These are phyloP conservation scores for Phrynocephalus vlangalii DNA, from an alignment of 2,797 vertebrate genomes.

Conservation along the genomic window DNA sequence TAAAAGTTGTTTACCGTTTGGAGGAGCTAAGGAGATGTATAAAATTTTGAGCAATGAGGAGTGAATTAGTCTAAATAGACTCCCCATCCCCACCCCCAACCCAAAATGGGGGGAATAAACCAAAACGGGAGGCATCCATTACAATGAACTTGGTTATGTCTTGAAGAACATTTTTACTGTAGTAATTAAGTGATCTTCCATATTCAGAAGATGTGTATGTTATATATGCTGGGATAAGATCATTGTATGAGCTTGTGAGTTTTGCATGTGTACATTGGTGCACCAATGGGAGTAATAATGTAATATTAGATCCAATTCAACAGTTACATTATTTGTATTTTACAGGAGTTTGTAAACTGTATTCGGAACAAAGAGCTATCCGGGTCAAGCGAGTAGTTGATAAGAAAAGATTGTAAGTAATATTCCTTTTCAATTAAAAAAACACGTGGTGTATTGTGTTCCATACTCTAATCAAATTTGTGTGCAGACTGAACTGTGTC, in stretches of 20 bases:
- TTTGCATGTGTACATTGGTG: neutral
- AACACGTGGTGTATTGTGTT: neutral
- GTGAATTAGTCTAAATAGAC: too few relatives aligned
- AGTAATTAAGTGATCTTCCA: too few relatives aligned
- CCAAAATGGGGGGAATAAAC: too few relatives aligned
- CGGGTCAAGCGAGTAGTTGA: constrained; percentile 94
- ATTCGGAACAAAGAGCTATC: constrained; percentile 96
- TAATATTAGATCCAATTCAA: neutral
- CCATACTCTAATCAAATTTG: neutral
- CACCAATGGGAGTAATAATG: neutral
- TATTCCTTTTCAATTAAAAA: neutral
- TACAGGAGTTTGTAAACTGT: constrained; percentile 93
- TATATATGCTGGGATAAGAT: too few relatives aligned
- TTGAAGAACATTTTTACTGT: too few relatives aligned
- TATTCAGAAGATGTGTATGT: too few relatives aligned
- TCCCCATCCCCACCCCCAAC: too few relatives aligned
- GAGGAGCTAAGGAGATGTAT: too few relatives aligned
- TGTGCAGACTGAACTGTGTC: constrained; percentile 1
- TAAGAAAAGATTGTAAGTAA: constrained; percentile 95
- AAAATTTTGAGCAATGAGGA: too few relatives aligned
- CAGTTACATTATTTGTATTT: neutral
- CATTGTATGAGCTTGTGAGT: neutral
- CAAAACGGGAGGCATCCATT: too few relatives aligned
- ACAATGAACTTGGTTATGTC: too few relatives aligned
- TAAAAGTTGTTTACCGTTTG: too few relatives aligned